phyloP scores from a whole-genome alignment of 2,797 vertebrate genomes.

The Pipistrellus nathusii region DNA sequence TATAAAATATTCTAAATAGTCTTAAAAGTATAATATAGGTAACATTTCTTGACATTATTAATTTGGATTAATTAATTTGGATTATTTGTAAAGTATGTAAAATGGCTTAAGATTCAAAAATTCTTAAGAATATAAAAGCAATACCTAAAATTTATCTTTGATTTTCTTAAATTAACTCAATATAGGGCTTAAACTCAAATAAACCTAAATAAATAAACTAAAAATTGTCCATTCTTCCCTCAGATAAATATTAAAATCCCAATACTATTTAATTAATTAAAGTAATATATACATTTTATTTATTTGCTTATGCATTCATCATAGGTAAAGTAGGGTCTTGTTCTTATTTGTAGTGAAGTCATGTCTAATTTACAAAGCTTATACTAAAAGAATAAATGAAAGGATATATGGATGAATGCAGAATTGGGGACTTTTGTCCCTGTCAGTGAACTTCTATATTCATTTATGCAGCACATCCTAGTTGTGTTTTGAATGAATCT shows the following conservation, averaged over 20 bases:
- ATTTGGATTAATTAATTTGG: background rate
- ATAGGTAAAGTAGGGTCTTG: background rate
- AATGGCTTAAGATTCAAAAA: background rate
- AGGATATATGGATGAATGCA: background rate
- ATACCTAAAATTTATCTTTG: background rate
- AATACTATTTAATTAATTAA: slow-evolving; percentile 14
- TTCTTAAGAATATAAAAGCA: background rate
- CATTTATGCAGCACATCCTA: background rate
- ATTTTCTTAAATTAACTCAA: slow-evolving; percentile 18
- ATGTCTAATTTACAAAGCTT: background rate
- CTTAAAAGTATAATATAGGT: background rate
- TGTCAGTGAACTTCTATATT: background rate
- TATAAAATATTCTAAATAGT: background rate
- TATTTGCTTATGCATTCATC: background rate
- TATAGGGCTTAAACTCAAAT: background rate
- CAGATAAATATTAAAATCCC: background rate
- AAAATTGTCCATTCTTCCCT: background rate
- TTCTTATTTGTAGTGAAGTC: slow-evolving; percentile 23
- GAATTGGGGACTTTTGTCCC: background rate
- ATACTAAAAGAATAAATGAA: background rate
- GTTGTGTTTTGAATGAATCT: background rate
- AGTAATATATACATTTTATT: background rate
- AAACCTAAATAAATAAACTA: background rate
- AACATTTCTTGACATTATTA: background rate
- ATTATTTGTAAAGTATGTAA: slow-evolving; percentile 26